These are phyloP conservation scores for Leucoptera coffeella DNA, from an alignment of 2,888 invertebrate genomes.

Conservation along the genomic window DNA sequence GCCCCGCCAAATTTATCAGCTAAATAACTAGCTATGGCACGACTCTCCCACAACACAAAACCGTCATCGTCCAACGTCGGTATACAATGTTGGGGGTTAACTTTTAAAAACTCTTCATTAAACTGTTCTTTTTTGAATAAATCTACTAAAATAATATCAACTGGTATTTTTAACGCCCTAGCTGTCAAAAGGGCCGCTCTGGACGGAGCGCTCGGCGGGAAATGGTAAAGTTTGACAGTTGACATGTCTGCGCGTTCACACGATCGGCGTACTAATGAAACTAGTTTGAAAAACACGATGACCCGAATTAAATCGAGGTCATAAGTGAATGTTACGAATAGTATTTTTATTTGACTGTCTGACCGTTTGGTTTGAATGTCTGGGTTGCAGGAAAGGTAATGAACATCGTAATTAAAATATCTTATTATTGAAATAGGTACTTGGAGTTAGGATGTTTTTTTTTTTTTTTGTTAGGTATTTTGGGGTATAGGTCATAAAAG, in stretches of 20 bases:
- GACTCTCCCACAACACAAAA: slow-evolving; percentile 62
- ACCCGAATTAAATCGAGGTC: too few species aligned
- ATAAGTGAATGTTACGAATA: too few species aligned
- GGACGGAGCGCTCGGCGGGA: slow-evolving; percentile 56
- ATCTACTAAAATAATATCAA: slow-evolving; percentile 42
- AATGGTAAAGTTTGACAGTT: slow-evolving; percentile 49
- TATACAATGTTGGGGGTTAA: slow-evolving; percentile 62
- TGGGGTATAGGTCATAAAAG: too few species aligned
- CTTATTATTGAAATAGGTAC: too few species aligned
- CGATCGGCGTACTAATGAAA: too few species aligned
- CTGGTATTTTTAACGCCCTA: slow-evolving; percentile 47
- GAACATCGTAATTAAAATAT: too few species aligned
- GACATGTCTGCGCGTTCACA: slow-evolving; percentile 9
- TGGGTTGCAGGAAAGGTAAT: too few species aligned
- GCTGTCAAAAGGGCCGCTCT: slow-evolving; percentile 56
- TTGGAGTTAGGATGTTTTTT: too few species aligned
- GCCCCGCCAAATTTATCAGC: slow-evolving; percentile 56
- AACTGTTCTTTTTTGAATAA: slow-evolving; percentile 55
- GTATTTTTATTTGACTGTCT: too few species aligned
- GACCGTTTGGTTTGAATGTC: too few species aligned
- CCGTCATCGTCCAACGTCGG: slow-evolving; percentile 64
- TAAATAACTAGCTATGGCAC: slow-evolving; percentile 59
- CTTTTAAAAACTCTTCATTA: slow-evolving; percentile 47
- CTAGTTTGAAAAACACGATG: too few species aligned
- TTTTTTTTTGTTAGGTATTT: too few species aligned